Evolutionary conservation across 2,113 vertebrate genomes (phyloP).

Genomic region (Phylloscopus whistleri): DNA sequence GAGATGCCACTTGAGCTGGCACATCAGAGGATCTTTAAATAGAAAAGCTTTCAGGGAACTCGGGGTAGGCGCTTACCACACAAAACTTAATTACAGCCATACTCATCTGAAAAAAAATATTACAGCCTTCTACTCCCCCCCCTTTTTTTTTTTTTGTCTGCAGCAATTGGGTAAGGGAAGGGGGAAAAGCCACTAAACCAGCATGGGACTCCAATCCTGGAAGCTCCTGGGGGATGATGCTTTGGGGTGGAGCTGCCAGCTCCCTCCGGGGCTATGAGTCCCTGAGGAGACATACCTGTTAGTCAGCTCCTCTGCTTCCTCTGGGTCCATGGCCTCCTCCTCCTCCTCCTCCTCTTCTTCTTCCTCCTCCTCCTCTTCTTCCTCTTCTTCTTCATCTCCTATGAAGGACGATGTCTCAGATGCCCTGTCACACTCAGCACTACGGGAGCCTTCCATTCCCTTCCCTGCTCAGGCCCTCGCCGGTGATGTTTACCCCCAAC

Average conservation of each 20-base stretch:
- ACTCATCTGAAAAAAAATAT: neutral
- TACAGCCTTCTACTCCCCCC: neutral
- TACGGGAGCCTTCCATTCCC: slow-evolving; percentile 34
- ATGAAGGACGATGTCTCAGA: slow-evolving; percentile 68
- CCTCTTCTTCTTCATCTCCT: slow-evolving; percentile 62
- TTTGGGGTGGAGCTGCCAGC: neutral
- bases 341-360: neutral
- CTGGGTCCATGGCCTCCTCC: slow-evolving; percentile 61
- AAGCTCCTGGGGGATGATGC: neutral
- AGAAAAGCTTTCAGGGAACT: slow-evolving; percentile 49
- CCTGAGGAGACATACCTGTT: slow-evolving; percentile 75
- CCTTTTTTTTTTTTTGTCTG: neutral
- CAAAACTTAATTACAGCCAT: neutral
- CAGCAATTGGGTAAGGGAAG: neutral
- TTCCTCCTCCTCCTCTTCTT: neutral
- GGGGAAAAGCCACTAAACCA: neutral
- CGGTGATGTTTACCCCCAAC: slow-evolving; percentile 58
- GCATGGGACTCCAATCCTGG: neutral
- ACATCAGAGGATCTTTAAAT: slow-evolving; percentile 48
- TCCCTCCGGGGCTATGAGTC: neutral
- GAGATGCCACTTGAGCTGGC: slow-evolving; percentile 62
- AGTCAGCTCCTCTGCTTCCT: slow-evolving; percentile 79
- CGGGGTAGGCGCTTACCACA: neutral
- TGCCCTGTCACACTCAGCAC: slow-evolving; percentile 68
- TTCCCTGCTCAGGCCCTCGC: slow-evolving; percentile 15